Evolutionary conservation across 2,113 vertebrate species (phyloP), one percentile per base, ranked within the genome.

Genomic region (Hyaena hyaena): DNA sequence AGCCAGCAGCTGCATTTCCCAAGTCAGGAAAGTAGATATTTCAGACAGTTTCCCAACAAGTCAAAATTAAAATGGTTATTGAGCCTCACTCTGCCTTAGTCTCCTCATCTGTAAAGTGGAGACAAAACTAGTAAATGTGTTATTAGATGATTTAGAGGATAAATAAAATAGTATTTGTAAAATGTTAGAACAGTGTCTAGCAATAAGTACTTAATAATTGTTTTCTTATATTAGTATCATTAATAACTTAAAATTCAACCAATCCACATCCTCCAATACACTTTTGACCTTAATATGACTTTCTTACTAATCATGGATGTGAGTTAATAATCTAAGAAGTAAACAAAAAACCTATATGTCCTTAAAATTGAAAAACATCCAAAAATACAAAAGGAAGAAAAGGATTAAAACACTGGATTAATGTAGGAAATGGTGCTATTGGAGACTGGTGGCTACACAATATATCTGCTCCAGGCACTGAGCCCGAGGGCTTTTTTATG

Each of bases 261-360:
- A 77, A 10, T 4, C 31, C 26, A 55, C 79, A 63, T 0, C 24
- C 71, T 63, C 19, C 50, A 15, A 65, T 28, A 83, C 2, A 73
- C 31, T 88, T 94, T 71, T 77, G 19, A 92, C 21, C 77, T 97
- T 80, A 17, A 33, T 79, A 26, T 65, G 43, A 74, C 43, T 68
- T 94, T 66, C n/a, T 93, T 74, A 71, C 69, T 90, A 93, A 92
- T 87, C 63, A 92, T 82, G 31, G 9, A 86, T 91, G 88, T 84
- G 39, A 92, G 11, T 53, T 92, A 71, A 89, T 84, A 85, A 85
- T 63, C 31, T 69, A 93, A 80, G n/a, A 79, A 96, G 63, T 80
- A 96, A 95, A 69, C 83, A 80, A 19, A 88, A 96, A 86, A 83
- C 23, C 2, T 61, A 81, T 33, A 12, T 93, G 45, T 88, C 35